phyloP scores from a whole-genome alignment of 64 coral and sea anemone species.

The Montipora foliosa region DNA sequence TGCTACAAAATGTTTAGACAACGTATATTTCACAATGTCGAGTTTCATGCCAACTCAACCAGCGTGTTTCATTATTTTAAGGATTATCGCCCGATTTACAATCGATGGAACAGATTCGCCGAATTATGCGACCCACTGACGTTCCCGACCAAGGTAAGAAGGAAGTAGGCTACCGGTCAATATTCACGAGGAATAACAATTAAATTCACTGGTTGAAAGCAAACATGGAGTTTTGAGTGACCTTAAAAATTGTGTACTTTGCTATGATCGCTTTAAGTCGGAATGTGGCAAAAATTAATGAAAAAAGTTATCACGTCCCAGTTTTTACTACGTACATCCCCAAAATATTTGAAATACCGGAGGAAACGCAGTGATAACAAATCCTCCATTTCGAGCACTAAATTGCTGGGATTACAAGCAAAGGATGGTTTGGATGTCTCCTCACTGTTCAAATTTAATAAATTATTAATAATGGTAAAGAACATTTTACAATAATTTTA shows the following conservation, averaged over 20 bases:
- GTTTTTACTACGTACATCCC: neutral
- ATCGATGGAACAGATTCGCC: constrained; percentile 99
- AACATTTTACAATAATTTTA: neutral
- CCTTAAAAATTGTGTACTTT: neutral
- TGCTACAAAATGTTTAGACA: neutral
- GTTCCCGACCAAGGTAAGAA: constrained; percentile 98
- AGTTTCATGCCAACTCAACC: neutral
- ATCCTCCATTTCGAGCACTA: neutral
- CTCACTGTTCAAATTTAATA: neutral
- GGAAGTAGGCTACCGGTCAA: neutral
- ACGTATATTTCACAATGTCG: neutral
- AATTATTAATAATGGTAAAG: constrained; percentile 36
- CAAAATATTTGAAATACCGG: neutral
- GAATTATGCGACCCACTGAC: constrained; percentile 98
- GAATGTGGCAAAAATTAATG: neutral
- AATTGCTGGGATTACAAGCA: neutral
- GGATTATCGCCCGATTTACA: constrained; percentile 97
- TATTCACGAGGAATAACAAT: neutral
- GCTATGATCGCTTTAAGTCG: neutral
- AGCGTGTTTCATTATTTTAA: neutral
- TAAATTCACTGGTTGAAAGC: neutral
- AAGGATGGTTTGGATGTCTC: neutral
- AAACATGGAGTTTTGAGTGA: neutral
- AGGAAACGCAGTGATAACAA: neutral
- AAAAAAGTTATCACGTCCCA: neutral